Evolutionary conservation across 2,888 invertebrate species (phyloP), one percentile per base, ranked within the genome.

Genomic region (Cantharis rufa): DNA sequence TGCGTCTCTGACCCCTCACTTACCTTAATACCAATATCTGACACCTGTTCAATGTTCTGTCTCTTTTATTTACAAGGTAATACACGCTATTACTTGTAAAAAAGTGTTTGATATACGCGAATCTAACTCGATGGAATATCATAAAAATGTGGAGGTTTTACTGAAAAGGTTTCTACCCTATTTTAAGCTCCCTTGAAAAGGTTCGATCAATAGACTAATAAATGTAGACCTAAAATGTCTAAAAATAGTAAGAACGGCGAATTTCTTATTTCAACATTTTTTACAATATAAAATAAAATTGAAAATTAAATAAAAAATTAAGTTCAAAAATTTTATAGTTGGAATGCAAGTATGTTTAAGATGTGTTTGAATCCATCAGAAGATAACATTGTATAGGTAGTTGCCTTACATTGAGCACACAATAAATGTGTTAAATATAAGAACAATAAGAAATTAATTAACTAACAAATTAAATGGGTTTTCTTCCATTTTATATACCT

Each of bases 1-100:
- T 82, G 72, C 80, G 75, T 78, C 81, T 78, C 77, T 72, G 68
- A 71, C 80, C 79, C 79, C 80, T 16, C 80, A 66, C 72, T 73
- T 76, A 78, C 78, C 76, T 82, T 77, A 82, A 82, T 82, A 75
- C 82, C 82, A 81, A 82, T 82, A 82, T 82, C 82, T 83, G 82
- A 81, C 82, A 83, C 82, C 82, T 83, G 82, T 82, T 83, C 80
- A 63, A 71, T 68, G 72, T 61, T 77, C 75, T 68, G 72, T 81
- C 81, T 80, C 80, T 78, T 81, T 81, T 77, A 63, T 74, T 75
- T 77, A 74, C 74, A 69, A 75, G 70, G 48, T 63, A 69, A 71
- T 27, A 71, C 75, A 75, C 64, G 75, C 75, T 62, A 68, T 75
- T 68, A 70, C 71, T 69, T 70, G 68, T 21, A 63, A 71, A 75